Percentiles rank a stretch among this genome's conserved stretches.
Conservation (phyloP, 2,797 vertebrate species). For the Alectoris magna region DNA sequence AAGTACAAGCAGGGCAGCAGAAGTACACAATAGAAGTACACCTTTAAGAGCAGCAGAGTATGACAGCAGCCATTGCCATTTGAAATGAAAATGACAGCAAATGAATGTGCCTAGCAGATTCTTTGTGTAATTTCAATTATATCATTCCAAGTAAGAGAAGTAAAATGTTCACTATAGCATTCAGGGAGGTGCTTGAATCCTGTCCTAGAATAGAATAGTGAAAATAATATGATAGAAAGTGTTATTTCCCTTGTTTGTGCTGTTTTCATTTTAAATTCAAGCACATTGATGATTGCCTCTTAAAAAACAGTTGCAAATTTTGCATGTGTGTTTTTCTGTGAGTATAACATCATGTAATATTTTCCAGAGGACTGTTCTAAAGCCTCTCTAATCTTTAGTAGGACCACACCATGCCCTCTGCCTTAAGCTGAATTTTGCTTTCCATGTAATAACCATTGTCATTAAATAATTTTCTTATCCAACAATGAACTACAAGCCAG, state of each 20-base stretch:
- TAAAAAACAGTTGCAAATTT: neutral
- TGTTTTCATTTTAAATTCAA: neutral
- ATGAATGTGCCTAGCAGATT: neutral
- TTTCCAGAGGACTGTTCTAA: neutral
- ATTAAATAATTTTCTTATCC: neutral
- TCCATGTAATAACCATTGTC: neutral
- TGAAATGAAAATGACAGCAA: constrained; percentile 10
- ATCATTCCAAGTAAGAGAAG: neutral
- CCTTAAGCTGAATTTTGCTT: neutral
- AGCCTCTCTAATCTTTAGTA: neutral
- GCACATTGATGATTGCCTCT: neutral
- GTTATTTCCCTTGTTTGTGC: neutral
- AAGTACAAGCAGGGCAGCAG: neutral
- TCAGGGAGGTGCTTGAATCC: neutral
- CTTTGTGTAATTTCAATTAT: neutral
- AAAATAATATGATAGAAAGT: neutral
- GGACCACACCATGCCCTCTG: neutral
- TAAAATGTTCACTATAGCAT: neutral
- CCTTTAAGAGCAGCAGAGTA: neutral
- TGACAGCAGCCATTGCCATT: neutral
- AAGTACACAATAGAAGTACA: neutral
- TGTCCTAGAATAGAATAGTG: neutral
- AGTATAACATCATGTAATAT: neutral
- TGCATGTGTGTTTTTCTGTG: neutral
- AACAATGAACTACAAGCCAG: neutral